Evolutionary conservation across 1,140 invertebrate genomes (phyloP), one percentile per base, ranked within the genome.

Genomic region (Apis cerana): DNA sequence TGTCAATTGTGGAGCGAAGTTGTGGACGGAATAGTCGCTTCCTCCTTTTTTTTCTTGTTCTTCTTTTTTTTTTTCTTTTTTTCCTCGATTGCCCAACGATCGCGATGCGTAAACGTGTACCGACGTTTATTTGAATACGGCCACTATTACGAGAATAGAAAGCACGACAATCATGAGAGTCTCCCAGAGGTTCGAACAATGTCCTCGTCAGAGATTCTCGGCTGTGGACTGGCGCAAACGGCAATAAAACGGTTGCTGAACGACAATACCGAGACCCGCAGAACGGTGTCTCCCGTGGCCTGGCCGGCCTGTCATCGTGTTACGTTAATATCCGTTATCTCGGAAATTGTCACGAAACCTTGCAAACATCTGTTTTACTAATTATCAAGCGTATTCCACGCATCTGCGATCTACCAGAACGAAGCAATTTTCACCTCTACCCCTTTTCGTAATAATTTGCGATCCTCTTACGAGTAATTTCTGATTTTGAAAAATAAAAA

Each of bases 81-180:
- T 62, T 83, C 62, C 15, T 23, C 76, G 81, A 88, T 94, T 93
- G 90, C 91, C 83, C 87, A 93, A 93, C 89, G 79, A 84, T 83
- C 84, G 80, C 91, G 88, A 72, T 69, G 80, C 56, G 84, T 90
- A 91, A 91, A 92, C 87, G 88, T 89, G 85, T 90, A 83, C 87
- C 78, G 64, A 86, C 88, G 85, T 75, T 43, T 85, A 92, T 93
- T 93, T 93, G 91, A 93, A 94, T 92, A 92, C 88, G 82, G 58
- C 72, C 77, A 65, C 89, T 92, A 88, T 91, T 91, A 90, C 92
- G 89, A 91, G 91, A 93, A 92, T 88, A 77, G 91, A 88, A 89
- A 90, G 78, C 89, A 84, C 86, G 93, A 94, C 93, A 94, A 94
- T 94, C 92, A 91, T 94, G 93, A 91, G 93, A 94, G 91, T 92